Evolutionary conservation across 2,888 invertebrate species (phyloP).

Genomic region (Euplexia lucipara): DNA sequence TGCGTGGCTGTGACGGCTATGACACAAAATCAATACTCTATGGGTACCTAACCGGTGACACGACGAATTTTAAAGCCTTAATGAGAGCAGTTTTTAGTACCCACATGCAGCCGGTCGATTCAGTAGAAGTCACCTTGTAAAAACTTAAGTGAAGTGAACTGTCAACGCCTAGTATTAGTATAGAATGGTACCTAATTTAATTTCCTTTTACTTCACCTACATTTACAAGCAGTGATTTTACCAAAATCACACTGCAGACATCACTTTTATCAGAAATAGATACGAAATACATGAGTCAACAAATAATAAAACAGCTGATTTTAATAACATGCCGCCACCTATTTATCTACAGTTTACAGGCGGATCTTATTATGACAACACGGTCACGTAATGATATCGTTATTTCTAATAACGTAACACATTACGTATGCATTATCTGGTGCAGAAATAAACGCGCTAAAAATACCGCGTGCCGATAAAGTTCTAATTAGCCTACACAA

Average conservation of each 20-base stretch:
- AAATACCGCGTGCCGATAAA: conserved; percentile 43
- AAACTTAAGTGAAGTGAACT: no score
- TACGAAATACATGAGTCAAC: neutral
- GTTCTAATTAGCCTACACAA: conserved; percentile 46
- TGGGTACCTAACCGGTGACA: conserved; percentile 3
- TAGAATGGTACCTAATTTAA: no score
- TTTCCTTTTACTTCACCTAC: no score
- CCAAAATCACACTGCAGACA: no score
- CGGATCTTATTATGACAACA: conserved; percentile 22
- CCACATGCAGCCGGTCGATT: no score
- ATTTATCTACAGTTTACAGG: conserved; percentile 19
- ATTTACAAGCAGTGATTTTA: no score
- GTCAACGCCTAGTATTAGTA: no score
- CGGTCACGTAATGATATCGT: conserved; percentile 18
- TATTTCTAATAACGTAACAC: conserved; percentile 28
- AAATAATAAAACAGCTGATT: conserved; percentile 22
- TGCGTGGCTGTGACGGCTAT: conserved; percentile 25
- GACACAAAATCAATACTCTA: conserved; percentile 53
- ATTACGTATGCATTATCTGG: conserved; percentile 31
- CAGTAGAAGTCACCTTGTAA: no score
- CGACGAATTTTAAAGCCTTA: conserved; percentile 26
- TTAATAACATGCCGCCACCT: conserved; percentile 18
- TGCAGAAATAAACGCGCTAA: conserved; percentile 36
- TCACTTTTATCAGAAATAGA: neutral
- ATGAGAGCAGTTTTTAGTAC: no score